Conservation (phyloP, 92 coral and sea anemone genomes). For the Porites divaricata region DNA sequence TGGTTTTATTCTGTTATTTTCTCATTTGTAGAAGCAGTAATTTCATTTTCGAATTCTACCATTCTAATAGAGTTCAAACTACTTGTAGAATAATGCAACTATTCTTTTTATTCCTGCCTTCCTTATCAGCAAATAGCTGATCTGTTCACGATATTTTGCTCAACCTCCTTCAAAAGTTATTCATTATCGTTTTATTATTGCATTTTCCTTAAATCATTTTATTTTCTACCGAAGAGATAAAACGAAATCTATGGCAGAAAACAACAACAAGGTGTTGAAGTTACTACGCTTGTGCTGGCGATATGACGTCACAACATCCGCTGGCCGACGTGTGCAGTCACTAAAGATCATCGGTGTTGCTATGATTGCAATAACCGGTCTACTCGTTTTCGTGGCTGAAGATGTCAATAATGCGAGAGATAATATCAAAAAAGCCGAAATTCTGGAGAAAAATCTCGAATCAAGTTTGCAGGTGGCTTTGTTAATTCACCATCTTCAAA, state of each 20-base stretch:
- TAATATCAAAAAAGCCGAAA: slow-evolving; percentile 29
- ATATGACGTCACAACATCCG: slow-evolving; percentile 62
- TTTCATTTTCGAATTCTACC: no score
- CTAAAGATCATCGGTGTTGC: slow-evolving; percentile 72
- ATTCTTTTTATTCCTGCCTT: no score
- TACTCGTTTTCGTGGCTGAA: slow-evolving; percentile 54
- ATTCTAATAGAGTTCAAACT: no score
- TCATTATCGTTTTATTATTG: no score
- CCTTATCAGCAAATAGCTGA: no score
- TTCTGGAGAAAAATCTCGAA: slow-evolving; percentile 39
- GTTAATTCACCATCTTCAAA: slow-evolving; percentile 72
- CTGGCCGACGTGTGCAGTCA: slow-evolving; percentile 52
- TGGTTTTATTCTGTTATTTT: no score
- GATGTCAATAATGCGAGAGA: slow-evolving; percentile 52
- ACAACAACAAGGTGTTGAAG: not conserved
- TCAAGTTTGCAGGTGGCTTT: slow-evolving; percentile 57
- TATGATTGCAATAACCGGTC: slow-evolving; percentile 49
- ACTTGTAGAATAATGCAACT: no score
- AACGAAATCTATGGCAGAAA: not conserved
- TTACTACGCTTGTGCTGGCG: slow-evolving; percentile 35
- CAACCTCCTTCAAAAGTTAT: no score
- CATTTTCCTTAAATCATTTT: no score
- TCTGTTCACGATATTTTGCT: no score
- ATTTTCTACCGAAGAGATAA: not conserved
- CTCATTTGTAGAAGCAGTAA: no score